Percentiles rank a stretch among this genome's conserved stretches.
These are phyloP conservation scores for Scaptomyza graminum DNA, from an alignment of 1,140 invertebrate genomes.

Conservation along the genomic window DNA sequence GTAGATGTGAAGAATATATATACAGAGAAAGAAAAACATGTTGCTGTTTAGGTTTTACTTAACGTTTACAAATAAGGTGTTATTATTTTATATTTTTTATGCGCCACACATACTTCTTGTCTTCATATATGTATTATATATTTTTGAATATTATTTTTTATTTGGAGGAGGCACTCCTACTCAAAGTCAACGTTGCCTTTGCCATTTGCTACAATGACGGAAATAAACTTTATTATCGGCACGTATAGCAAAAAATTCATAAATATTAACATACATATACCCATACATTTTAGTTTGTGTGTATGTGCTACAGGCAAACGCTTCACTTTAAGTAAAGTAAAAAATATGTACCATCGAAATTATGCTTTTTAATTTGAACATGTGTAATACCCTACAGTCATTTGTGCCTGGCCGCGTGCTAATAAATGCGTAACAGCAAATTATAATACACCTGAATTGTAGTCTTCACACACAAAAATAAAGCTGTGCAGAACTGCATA, in stretches of 20 bases:
- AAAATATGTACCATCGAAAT: conserved; percentile 7
- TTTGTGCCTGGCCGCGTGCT: not conserved
- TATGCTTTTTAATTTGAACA: conserved; percentile 39
- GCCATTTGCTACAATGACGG: conserved; percentile 44
- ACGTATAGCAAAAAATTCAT: conserved; percentile 56
- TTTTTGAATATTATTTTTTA: conserved; percentile 80
- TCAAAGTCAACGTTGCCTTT: conserved; percentile 19
- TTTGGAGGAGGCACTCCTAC: conserved; percentile 18
- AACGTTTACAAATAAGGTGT: conserved; percentile 53
- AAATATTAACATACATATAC: not conserved
- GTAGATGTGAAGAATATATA: conserved; percentile 13
- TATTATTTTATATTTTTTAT: conserved; percentile 77
- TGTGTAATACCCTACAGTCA: conserved; percentile 11
- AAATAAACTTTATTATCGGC: conserved; percentile 79
- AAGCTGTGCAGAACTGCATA: no score
- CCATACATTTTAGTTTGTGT: conserved; percentile 19
- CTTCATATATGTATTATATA: conserved; percentile 62
- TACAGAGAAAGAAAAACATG: conserved; percentile 20
- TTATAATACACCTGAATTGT: not conserved
- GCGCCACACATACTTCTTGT: conserved; percentile 57
- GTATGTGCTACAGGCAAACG: conserved; percentile 18
- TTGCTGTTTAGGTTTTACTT: conserved; percentile 41
- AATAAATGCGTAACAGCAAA: not conserved
- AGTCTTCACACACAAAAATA: not conserved
- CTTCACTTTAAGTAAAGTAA: conserved; percentile 21